Evolutionary conservation across 2,113 vertebrate genomes (phyloP), one percentile per base, ranked within the genome.

Genomic region (Jacana jacana): DNA sequence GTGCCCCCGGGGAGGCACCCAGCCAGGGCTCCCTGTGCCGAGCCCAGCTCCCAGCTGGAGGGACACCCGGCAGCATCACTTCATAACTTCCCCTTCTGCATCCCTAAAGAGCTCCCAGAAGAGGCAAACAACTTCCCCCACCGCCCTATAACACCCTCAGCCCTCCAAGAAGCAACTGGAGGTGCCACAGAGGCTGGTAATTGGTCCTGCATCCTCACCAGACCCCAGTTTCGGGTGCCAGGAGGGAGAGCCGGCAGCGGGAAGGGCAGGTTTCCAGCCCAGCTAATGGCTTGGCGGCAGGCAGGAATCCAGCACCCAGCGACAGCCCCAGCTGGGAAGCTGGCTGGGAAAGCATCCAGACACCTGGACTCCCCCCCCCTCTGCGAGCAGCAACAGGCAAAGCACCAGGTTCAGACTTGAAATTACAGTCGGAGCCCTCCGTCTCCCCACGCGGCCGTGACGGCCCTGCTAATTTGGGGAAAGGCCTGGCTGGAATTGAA

Each of bases 181-280:
- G 40, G 46, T 54, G 58, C 40, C 39, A 8, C 2, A 8, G 46
- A 39, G 24, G 44, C 35, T 2, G 7, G 17, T 28, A 9, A n/a
- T 25, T 4, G 10, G 33, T 51, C 69, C 64, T 13, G 33, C 6
- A 7, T 11, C 35, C 79, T 49, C 89, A 17, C 6, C 48, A 46
- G 52, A 7, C 42, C 0, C 0, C 2, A 12, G 31, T 23, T 23
- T 66, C 4, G 51, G 55, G 44, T 20, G 30, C n/a, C 1, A 39
- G 23, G 80, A 92, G 51, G 63, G 80, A 63, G 83, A 88, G 75
- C 57, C 4, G 8, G 70, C 86, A 79, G 80, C 0, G 1, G 81
- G 68, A 44, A 88, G 39, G 68, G 87, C 86, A 78, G 17, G 6
- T 30, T 81, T 87, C 86, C 93, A 89, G 79, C 86, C 33, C 35